Percentiles rank a stretch among this genome's conserved stretches.
Conservation (phyloP, 1,140 invertebrate species). For the Drosophila eugracilis region DNA sequence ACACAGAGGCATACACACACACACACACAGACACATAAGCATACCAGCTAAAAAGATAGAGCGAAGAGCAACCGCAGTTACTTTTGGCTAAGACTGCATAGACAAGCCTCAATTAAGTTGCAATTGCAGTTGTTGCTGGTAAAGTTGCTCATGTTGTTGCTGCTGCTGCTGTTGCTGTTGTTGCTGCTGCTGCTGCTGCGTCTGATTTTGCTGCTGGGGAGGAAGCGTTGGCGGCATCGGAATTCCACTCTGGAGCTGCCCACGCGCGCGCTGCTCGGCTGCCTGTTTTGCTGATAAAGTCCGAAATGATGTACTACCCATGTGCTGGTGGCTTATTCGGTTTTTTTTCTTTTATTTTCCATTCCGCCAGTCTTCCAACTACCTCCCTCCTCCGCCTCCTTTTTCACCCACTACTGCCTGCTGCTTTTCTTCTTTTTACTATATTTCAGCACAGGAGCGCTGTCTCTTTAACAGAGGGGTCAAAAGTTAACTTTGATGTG, state of each 20-base stretch:
- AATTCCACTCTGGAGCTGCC: conserved; percentile 66
- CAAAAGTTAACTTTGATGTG: neutral
- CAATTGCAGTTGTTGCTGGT: conserved; percentile 68
- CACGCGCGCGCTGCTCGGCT: conserved; percentile 64
- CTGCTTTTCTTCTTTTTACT: neutral
- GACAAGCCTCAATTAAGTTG: conserved; percentile 83
- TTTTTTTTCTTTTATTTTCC: conserved; percentile 27
- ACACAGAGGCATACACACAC: conserved; percentile 20
- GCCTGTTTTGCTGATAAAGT: conserved; percentile 75
- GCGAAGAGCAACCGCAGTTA: conserved; percentile 72
- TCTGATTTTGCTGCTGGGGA: conserved; percentile 34
- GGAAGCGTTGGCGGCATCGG: conserved; percentile 68
- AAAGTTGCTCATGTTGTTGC: conserved; percentile 29
- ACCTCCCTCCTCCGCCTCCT: no score
- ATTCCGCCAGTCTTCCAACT: neutral
- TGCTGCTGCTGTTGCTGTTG: conserved; percentile 17
- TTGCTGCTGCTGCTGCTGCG: conserved; percentile 22
- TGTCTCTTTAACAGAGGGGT: no score
- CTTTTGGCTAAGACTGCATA: conserved; percentile 65
- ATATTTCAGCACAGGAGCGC: conserved; percentile 7
- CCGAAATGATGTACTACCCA: conserved; percentile 81
- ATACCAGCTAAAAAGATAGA: neutral
- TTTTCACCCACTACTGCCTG: conserved; percentile 8
- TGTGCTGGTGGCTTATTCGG: conserved; percentile 60
- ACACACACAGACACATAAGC: neutral